Base-by-base conservation (phyloP, 2,113 vertebrate genomes). In the Nesogale talazaci region DNA sequence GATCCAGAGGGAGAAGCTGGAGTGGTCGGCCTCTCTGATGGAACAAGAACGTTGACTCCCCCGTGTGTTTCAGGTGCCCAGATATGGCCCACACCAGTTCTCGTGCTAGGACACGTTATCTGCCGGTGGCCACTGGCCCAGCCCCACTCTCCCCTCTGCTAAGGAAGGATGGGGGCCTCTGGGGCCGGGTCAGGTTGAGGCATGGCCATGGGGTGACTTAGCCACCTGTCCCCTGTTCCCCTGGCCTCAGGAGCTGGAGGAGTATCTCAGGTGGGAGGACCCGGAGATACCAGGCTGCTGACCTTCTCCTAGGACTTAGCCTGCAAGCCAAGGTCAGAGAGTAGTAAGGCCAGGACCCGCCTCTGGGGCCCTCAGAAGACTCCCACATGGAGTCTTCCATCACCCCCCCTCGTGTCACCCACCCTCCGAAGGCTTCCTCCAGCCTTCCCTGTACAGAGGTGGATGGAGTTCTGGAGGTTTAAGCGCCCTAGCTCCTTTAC, bases 121-220 rank as follows among this genome's bases (percentile, higher is more conserved):
- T 9, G 59, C 19, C 59, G 25, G 31, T 70, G 67, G 34, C 16
- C 17, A 6, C 0, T 61, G 65, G 65, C 31, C 34, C 5, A 38
- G 76, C 8, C 20, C 25, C 38, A 20, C 31, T 15, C 11, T 34
- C 6, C 10, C 31, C 57, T 61, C 1, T 1, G 10, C 22, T 40
- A 3, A 17, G 42, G n/a, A n/a, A 56, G 69, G 31, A 69, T 14
- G 67, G 15, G 61, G 65, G 22, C 17, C 12, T 36, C 27, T 56
- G 46, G 99, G 99, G 96, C 94, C 42, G 98, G 95, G 98, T 99
- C 92, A 99, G 59, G 40, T 20, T 67, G 27, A 75, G 65, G 29
- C 75, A 99, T 57, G 99, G 98, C 99, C n/a, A 99, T 95, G 95
- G 92, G 63, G 10, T 29, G 29, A 25, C 40, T 69, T 29, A 29